Base-by-base conservation (phyloP, 2,797 vertebrate genomes). In the Setipinna tenuifilis region DNA sequence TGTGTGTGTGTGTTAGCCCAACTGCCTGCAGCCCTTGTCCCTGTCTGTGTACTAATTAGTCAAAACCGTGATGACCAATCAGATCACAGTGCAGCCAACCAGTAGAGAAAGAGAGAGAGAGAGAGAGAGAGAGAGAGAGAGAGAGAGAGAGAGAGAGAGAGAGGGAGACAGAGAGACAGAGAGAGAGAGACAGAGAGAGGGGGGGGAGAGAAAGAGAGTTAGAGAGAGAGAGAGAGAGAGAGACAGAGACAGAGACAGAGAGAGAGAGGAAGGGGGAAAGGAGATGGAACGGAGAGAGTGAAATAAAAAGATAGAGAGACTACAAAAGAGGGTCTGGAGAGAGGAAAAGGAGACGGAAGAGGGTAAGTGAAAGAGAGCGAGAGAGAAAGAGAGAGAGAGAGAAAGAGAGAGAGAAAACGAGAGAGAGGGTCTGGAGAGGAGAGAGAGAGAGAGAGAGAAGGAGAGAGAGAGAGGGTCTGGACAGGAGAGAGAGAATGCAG, bases 91-190 rank as follows among this genome's bases (percentile, higher is more conserved):
- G 11, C 25, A 68, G 2, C 62, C 25, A 25, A 68, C 23, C 62
- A 28, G 25, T 14, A 3, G 62, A 28, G 25, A 68, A n/a, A 62
- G 6, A 23, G 25, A 10, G 3, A n/a, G n/a, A n/a, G n/a, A 62
- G 25, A 62, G 25, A 21, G 11, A 10, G 19, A n/a, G 58, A 19
- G 16, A n/a, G 19, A 19, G 61, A 61, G 59, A 61, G 21, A 23
- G 17, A 83, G 84, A 46, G 46, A 61, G 82, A 80, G 82, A 85
- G 86, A 87, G 57, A 80, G 84, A 85, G 68, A 87, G 57, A 58
- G 46, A 83, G n/a, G 54, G 83, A 62, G 59, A 23, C 19, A 61
- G 58, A 61, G 19, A 61, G 58, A 58, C 6, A 12, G 12, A 57
- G 12, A 6, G 54, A 57, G 54, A 57, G 11, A 16, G 54, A 57